These are phyloP conservation scores for Pyrgus malvae DNA, from an alignment of 2,888 invertebrate species.

Conservation along the genomic window DNA sequence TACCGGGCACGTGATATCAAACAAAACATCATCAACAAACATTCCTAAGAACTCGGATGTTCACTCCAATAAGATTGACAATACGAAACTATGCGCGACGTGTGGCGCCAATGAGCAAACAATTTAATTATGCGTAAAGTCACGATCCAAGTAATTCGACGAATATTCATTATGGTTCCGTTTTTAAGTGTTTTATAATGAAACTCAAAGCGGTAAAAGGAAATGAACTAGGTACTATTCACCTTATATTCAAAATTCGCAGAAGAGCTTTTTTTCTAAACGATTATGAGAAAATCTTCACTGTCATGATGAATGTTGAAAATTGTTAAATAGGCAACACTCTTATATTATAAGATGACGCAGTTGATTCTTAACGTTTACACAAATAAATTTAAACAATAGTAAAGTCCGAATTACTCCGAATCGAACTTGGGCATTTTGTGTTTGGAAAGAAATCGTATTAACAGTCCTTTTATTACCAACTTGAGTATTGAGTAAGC, in stretches of 20 bases:
- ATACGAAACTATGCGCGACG: slow-evolving; percentile 61
- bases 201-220: neutral
- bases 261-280: slow-evolving; percentile 6
- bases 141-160: slow-evolving; percentile 62
- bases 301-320: too few relatives aligned
- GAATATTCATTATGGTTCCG: slow-evolving; percentile 36
- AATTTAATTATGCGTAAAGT: slow-evolving; percentile 70
- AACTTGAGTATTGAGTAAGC: too few relatives aligned
- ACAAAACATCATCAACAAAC: slow-evolving; percentile 47
- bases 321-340: too few relatives aligned
- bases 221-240: neutral
- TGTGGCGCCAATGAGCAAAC: slow-evolving; percentile 71
- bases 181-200: slow-evolving; percentile 14
- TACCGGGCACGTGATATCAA: slow-evolving; percentile 42
- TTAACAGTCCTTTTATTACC: too few relatives aligned
- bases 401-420: too few relatives aligned
- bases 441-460: too few relatives aligned
- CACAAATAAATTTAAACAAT: too few relatives aligned
- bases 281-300: too few relatives aligned
- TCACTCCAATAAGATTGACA: slow-evolving; percentile 62
- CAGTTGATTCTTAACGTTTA: too few relatives aligned
- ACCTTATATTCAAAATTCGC: slow-evolving; percentile 2
- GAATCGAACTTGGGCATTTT: too few relatives aligned
- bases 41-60: slow-evolving; percentile 52
- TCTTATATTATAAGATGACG: too few relatives aligned